Percentiles rank a stretch among this genome's conserved stretches.
These are phyloP conservation scores for Corythornis vintsioides DNA, from an alignment of 2,113 vertebrate species.

Conservation along the genomic window DNA sequence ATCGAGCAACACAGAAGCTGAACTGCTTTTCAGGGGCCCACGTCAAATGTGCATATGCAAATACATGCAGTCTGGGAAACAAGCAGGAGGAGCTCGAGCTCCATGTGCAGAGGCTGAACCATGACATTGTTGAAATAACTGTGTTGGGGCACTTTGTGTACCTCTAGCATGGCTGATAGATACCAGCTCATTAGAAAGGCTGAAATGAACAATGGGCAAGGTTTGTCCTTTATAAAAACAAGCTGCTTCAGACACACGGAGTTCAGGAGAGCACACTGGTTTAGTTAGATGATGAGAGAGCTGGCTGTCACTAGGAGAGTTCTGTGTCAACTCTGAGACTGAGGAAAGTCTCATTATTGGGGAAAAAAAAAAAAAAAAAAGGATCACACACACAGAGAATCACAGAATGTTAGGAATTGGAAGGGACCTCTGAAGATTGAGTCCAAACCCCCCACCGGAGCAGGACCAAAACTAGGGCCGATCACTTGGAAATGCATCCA, in stretches of 20 bases:
- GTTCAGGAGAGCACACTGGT: background rate
- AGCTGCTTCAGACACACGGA: background rate
- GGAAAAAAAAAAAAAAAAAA: background rate
- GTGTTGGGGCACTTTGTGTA: background rate
- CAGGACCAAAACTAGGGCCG: too few species aligned
- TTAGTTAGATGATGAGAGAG: background rate
- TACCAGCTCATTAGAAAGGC: background rate
- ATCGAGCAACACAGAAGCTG: background rate
- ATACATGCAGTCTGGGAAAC: background rate
- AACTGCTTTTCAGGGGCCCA: background rate
- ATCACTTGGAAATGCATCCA: background rate
- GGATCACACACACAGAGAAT: too few species aligned
- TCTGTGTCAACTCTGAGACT: background rate
- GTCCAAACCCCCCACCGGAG: too few species aligned
- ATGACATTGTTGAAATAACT: background rate
- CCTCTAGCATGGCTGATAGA: background rate
- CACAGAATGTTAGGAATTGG: too few species aligned
- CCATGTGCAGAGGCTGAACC: background rate
- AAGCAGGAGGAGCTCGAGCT: background rate
- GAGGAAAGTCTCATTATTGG: background rate
- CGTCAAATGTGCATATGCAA: background rate
- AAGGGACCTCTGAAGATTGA: too few species aligned
- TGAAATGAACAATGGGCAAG: background rate
- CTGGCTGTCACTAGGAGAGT: background rate
- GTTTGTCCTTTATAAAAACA: fast-evolving